A percentile compares a stretch with the other conserved stretches of the same genome.
These are phyloP conservation scores for Bufotes viridis DNA, from an alignment of 2,797 vertebrate species.

Conservation along the genomic window DNA sequence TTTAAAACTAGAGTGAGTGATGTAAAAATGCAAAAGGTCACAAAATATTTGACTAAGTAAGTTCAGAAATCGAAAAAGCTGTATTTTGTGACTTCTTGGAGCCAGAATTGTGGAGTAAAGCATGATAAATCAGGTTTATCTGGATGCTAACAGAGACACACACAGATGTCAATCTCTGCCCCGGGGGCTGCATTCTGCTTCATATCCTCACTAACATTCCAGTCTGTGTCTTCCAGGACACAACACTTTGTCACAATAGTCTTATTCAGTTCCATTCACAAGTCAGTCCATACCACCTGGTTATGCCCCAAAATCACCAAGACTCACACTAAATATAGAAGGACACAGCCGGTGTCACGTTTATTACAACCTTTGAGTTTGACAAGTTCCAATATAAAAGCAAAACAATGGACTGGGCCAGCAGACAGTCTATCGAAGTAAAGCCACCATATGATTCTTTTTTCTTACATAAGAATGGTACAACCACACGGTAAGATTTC, in stretches of 20 bases:
- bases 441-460: not conserved
- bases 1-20: too few species aligned
- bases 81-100: too few species aligned
- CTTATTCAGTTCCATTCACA: constrained; percentile 39
- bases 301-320: constrained; percentile 16
- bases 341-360: not conserved
- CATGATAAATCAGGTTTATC: constrained; percentile 1
- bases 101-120: too few species aligned
- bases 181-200: constrained; percentile 48
- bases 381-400: not conserved
- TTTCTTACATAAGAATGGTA: too few species aligned
- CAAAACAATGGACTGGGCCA: not conserved
- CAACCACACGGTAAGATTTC: too few species aligned
- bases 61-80: too few species aligned
- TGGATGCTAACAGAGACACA: constrained; percentile 48
- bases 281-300: not conserved
- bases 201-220: constrained; percentile 59
- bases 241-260: constrained; percentile 40
- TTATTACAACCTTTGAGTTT: not conserved
- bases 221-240: constrained; percentile 47
- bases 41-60: too few species aligned
- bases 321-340: not conserved
- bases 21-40: too few species aligned
- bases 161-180: constrained; percentile 56
- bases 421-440: not conserved